phyloP scores from a whole-genome alignment of 2,797 vertebrate species.

The Argya squamiceps region DNA sequence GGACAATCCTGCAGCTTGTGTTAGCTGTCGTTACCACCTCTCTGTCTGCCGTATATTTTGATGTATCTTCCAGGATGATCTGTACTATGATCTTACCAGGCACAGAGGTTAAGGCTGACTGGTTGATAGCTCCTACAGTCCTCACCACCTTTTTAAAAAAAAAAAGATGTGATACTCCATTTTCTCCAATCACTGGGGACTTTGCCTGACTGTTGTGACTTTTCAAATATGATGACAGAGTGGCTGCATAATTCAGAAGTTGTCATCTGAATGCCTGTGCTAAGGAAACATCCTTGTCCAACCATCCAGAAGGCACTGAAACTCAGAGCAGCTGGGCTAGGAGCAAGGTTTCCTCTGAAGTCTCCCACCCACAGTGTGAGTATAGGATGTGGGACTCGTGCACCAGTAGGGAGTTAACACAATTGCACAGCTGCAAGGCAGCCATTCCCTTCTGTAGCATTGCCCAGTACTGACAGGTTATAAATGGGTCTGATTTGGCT shows the following conservation, averaged over 20 bases:
- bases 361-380: background rate
- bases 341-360: background rate
- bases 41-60: background rate
- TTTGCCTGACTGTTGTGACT: accelerated
- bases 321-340: background rate
- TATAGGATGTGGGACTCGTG: background rate
- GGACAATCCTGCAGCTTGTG: background rate
- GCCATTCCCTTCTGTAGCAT: background rate
- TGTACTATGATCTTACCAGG: background rate
- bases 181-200: background rate
- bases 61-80: background rate
- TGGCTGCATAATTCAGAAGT: background rate
- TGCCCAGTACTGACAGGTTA: background rate
- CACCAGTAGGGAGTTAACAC: background rate
- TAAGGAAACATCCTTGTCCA: background rate
- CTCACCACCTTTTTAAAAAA: background rate
- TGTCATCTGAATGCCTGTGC: background rate
- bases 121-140: background rate
- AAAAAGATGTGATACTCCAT: background rate
- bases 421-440: background rate
- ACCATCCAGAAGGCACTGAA: background rate
- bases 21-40: background rate
- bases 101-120: background rate
- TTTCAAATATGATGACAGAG: background rate
- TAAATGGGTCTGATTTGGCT: background rate